A percentile compares a stretch with the other conserved stretches of the same genome.
These are phyloP conservation scores for Trachops cirrhosus DNA, from an alignment of 2,797 vertebrate genomes.

Conservation along the genomic window DNA sequence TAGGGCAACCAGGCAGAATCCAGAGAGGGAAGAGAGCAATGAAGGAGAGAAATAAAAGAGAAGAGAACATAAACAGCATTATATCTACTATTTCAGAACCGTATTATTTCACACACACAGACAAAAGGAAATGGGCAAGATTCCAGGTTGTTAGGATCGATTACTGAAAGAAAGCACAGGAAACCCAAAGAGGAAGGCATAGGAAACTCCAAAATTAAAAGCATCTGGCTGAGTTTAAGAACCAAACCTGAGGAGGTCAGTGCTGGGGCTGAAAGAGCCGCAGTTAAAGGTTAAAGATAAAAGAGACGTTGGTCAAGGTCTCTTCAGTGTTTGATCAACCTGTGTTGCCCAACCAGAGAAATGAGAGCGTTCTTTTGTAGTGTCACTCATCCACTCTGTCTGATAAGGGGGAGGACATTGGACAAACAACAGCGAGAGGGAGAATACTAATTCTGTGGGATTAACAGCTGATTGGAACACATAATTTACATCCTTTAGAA, in stretches of 20 bases:
- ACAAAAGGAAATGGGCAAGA: background rate
- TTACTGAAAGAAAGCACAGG: background rate
- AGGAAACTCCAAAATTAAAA: background rate
- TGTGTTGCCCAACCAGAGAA: background rate
- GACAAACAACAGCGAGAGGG: background rate
- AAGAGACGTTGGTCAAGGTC: background rate
- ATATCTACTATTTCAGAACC: background rate
- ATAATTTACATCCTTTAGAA: background rate
- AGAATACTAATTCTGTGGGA: background rate
- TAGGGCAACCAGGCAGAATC: background rate
- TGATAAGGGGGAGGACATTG: background rate
- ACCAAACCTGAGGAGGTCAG: background rate
- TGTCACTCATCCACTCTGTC: background rate
- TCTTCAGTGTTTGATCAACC: background rate
- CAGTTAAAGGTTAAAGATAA: constrained; percentile 34
- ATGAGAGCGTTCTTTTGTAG: background rate
- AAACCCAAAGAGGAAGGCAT: background rate
- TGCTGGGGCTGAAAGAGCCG: background rate
- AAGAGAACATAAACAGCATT: background rate
- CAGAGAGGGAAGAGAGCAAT: background rate
- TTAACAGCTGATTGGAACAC: background rate
- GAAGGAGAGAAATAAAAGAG: background rate
- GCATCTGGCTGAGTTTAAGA: background rate
- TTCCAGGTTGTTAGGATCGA: background rate
- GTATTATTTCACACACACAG: background rate